Base-by-base conservation (phyloP, 2,113 vertebrate species). In the Alligator sinensis region DNA sequence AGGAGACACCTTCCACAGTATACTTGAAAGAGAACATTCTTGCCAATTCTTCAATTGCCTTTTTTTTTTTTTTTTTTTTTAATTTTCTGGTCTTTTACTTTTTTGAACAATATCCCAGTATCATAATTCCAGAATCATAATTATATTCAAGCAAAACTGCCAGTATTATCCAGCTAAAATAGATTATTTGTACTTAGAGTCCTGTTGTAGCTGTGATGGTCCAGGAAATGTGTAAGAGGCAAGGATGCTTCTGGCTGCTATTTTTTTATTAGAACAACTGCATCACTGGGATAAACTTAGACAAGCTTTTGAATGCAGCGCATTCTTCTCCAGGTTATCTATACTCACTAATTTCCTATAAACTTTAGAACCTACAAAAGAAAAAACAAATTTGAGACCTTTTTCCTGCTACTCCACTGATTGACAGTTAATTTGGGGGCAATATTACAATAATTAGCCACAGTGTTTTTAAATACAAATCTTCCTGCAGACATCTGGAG, bases 281-380 rank as follows among this genome's bases (percentile, higher is more conserved):
- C 7, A 47, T 47, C 47, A 47, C 47, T 47, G 47, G 47, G 47
- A 47, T 47, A 47, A 47, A 47, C 47, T 47, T 47, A 47, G 47
- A 47, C 47, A 47, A 47, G 47, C 47, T 47, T 47, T 47, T 47
- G 47, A 47, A 47, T 47, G 8, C 47, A 47, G 47, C 7, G 8
- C 47, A 47, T 47, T 47, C 47, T 47, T 47, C 47, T 47, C 9
- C 47, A 47, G 47, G 47, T 47, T 47, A 47, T 47, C 47, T 47
- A 7, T 47, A 47, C 47, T 47, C 47, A 47, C 66, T 60, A 18
- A 74, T 28, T 78, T 61, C 57, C 15, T 77, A 34, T 5, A n/a
- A 87, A 58, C 76, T 96, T 88, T 80, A 16, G 5, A 82, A 80
- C 68, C 89, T 80, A 92, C 78, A 91, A 72, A 27, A 96, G 28